Percentiles rank a stretch among this genome's conserved stretches.
Conservation (phyloP, 2,888 invertebrate genomes). For the Drosophila subquinaria region DNA sequence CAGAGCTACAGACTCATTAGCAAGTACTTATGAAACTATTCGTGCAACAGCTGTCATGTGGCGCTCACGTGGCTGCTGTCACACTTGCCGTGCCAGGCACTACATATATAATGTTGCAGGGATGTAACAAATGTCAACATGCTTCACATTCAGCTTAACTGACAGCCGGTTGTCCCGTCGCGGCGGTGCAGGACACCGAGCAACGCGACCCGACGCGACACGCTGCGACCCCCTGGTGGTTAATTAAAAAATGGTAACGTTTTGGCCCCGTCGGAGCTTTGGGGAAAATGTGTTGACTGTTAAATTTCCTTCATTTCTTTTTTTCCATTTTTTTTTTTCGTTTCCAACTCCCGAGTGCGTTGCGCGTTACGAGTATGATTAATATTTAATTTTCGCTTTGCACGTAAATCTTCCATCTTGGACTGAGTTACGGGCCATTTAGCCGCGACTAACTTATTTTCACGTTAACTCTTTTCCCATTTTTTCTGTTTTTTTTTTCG, state of each 20-base stretch:
- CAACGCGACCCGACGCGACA: constrained; percentile 4
- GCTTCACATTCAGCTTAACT: constrained; percentile 57
- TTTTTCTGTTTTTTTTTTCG: background rate
- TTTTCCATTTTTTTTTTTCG: background rate
- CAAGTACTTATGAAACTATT: constrained; percentile 78
- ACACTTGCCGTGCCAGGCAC: constrained; percentile 30
- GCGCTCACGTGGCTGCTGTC: constrained; percentile 35
- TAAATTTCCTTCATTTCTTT: constrained; percentile 24
- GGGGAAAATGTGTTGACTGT: constrained; percentile 50
- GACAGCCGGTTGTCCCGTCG: constrained; percentile 56
- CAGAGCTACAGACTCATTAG: constrained; percentile 70
- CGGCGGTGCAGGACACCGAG: constrained; percentile 19
- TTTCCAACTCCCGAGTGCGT: constrained; percentile 22
- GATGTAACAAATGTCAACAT: constrained; percentile 79
- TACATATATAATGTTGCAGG: constrained; percentile 63
- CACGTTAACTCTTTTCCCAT: constrained; percentile 6
- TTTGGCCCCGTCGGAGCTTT: constrained; percentile 17
- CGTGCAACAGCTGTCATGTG: constrained; percentile 75
- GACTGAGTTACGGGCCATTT: constrained; percentile 63
- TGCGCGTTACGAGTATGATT: constrained; percentile 41
- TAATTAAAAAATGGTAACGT: constrained; percentile 68
- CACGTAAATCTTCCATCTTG: constrained; percentile 49
- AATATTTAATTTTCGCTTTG: constrained; percentile 58
- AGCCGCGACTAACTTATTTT: constrained; percentile 45
- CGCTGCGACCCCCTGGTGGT: constrained; percentile 62